Evolutionary conservation across 2,888 invertebrate species (phyloP).

Genomic region (Plebejus melissa): DNA sequence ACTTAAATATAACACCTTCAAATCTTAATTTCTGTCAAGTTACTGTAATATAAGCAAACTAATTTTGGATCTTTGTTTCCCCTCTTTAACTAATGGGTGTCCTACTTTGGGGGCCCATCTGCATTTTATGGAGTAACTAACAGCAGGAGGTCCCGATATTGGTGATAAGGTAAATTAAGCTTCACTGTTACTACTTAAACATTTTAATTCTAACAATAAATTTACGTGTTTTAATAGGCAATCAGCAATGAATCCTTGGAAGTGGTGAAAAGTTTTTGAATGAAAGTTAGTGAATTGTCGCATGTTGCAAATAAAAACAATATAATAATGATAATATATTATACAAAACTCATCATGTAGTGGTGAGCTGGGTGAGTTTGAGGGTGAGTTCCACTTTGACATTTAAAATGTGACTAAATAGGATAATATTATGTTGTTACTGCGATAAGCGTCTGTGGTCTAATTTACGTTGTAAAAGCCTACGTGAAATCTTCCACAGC

Average conservation of each 20-base stretch:
- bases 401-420: too few species aligned
- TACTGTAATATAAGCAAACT: not conserved
- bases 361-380: too few species aligned
- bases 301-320: too few species aligned
- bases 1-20: too few species aligned
- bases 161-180: not conserved
- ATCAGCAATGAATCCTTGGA: not conserved
- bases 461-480: not conserved
- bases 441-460: too few species aligned
- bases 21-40: too few species aligned
- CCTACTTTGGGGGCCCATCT: not conserved
- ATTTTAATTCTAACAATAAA: not conserved
- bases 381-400: too few species aligned
- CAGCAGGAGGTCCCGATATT: constrained; percentile 1
- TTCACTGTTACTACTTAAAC: not conserved
- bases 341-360: too few species aligned
- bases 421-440: too few species aligned
- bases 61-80: not conserved
- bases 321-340: too few species aligned
- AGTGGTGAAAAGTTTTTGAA: too few species aligned
- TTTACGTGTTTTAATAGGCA: not conserved
- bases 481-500: constrained; percentile 50
- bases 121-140: not conserved
- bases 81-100: not conserved
- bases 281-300: too few species aligned